Conservation (phyloP, 2,797 vertebrate genomes). For the Rhinophrynus dorsalis region DNA sequence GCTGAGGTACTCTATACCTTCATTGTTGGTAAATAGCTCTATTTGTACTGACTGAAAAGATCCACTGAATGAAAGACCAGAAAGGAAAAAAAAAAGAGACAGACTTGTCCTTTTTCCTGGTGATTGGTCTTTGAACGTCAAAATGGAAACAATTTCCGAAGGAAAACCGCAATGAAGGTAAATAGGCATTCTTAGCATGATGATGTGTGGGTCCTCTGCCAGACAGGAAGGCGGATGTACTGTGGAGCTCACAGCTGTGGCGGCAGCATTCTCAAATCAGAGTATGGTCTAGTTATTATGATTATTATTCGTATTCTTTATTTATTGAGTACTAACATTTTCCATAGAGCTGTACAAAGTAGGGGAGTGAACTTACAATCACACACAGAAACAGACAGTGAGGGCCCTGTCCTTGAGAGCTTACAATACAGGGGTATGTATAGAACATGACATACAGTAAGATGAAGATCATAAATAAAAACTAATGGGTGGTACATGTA, state of each 20-base stretch:
- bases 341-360: no score
- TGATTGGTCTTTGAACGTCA: constrained; percentile 63
- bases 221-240: neutral
- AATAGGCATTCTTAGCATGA: constrained; percentile 16
- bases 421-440: no score
- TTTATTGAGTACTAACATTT: no score
- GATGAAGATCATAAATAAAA: no score
- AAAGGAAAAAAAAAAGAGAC: constrained; percentile 43
- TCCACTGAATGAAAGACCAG: constrained; percentile 62
- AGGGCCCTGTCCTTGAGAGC: no score
- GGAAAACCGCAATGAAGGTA: constrained; percentile 36
- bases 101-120: constrained; percentile 49
- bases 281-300: no score
- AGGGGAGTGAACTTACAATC: no score
- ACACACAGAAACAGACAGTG: no score
- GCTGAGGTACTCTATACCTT: constrained; percentile 56
- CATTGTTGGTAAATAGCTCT: constrained; percentile 68
- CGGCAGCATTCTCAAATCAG: no score
- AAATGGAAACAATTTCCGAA: constrained; percentile 63
- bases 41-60: constrained; percentile 78
- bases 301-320: no score
- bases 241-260: neutral
- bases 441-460: no score
- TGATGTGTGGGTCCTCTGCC: constrained; percentile 2
- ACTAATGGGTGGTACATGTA: no score